Evolutionary conservation across 2,797 vertebrate species (phyloP).

Genomic region (Mormyrops attenuatus): DNA sequence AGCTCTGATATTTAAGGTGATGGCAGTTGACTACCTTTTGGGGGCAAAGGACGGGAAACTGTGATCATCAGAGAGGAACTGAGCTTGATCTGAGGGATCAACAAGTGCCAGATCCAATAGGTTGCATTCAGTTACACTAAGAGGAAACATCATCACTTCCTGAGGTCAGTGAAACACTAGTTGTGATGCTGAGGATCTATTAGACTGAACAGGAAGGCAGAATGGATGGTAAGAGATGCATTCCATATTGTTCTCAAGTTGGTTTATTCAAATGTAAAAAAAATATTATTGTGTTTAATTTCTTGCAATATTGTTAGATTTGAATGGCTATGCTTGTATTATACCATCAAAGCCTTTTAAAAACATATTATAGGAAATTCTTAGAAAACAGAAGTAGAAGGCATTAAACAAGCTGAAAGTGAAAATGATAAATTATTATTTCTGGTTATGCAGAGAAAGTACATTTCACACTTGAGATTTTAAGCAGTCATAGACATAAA

Average conservation of each 20-base stretch:
- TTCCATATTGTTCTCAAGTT: not conserved
- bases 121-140: not conserved
- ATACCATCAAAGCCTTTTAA: not conserved
- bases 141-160: conserved; percentile 10
- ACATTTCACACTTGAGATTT: not conserved
- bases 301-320: not conserved
- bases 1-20: not conserved
- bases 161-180: not conserved
- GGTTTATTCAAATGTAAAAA: not conserved
- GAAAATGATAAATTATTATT: not conserved
- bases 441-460: not conserved
- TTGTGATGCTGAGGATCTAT: not conserved
- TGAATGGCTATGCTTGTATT: conserved; percentile 4
- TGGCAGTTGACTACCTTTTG: not conserved
- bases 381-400: not conserved
- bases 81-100: not conserved
- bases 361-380: not conserved
- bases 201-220: not conserved
- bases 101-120: not conserved
- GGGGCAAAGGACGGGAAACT: not conserved
- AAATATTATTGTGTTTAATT: not conserved
- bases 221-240: conserved; percentile 11
- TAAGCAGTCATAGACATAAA: not conserved
- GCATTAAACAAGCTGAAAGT: not conserved
- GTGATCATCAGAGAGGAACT: not conserved